A percentile compares a stretch with the other conserved stretches of the same genome.
Conservation (phyloP, 2,113 vertebrate species). For the Syngnathus typhle region DNA sequence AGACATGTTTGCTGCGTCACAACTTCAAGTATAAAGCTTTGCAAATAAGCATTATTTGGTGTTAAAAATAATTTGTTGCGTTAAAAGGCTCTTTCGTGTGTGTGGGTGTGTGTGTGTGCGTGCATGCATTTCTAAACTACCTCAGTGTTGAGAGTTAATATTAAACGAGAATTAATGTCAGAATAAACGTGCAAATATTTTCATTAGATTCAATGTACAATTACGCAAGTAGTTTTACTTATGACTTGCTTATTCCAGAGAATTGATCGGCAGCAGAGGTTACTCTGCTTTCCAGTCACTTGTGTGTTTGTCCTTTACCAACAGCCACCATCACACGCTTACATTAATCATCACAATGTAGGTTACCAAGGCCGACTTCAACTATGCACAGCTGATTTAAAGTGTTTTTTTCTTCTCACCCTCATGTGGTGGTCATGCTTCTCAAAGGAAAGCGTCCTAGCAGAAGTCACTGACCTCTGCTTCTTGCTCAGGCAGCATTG, state of each 20-base stretch:
- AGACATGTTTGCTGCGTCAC: too few species aligned
- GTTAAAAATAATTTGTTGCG: too few species aligned
- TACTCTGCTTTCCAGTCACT: slow-evolving; percentile 9
- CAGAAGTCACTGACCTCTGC: slow-evolving; percentile 49
- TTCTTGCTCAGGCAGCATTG: slow-evolving; percentile 44
- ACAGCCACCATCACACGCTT: slow-evolving; percentile 16
- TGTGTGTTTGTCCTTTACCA: slow-evolving; percentile 29
- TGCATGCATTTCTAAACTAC: too few species aligned
- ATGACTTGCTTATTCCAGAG: neutral
- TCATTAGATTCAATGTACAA: too few species aligned
- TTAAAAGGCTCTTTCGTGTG: too few species aligned
- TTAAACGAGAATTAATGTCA: too few species aligned
- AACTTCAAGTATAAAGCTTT: too few species aligned
- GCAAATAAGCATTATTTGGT: too few species aligned
- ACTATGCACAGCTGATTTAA: slow-evolving; percentile 13
- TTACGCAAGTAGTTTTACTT: too few species aligned
- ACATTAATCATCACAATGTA: slow-evolving; percentile 50
- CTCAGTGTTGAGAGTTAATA: too few species aligned
- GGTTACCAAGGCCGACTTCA: slow-evolving; percentile 35
- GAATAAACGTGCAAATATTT: too few species aligned
- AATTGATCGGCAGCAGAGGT: neutral
- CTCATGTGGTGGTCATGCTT: slow-evolving; percentile 26
- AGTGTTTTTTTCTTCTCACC: slow-evolving; percentile 43
- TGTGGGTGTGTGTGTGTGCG: too few species aligned
- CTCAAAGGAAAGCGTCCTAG: slow-evolving; percentile 46